phyloP scores from a whole-genome alignment of 2,797 vertebrate genomes.

The Podargus strigoides region DNA sequence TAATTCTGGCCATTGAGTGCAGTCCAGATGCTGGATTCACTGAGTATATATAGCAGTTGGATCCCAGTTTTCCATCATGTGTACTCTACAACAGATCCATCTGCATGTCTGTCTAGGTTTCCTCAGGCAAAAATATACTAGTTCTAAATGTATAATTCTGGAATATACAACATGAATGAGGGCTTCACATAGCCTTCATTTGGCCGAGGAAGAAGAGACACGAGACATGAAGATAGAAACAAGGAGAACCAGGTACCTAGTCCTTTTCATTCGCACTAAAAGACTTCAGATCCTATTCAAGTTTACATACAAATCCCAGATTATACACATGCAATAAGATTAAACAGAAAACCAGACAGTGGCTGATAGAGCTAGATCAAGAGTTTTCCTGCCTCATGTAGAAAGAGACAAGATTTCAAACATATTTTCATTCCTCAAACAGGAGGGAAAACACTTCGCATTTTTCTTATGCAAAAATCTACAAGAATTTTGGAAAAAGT shows the following conservation, averaged over 20 bases:
- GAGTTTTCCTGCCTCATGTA: neutral
- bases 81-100: neutral
- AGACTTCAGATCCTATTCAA: neutral
- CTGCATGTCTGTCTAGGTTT: neutral
- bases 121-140: neutral
- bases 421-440: neutral
- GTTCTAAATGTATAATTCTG: neutral
- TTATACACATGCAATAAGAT: neutral
- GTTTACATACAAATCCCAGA: neutral
- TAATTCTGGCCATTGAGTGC: neutral
- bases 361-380: neutral
- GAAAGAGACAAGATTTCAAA: neutral
- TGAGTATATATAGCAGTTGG: neutral
- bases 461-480: neutral
- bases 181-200: neutral
- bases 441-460: neutral
- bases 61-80: neutral
- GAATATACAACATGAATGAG: neutral
- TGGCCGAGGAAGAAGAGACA: neutral
- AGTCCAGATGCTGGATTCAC: neutral
- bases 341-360: neutral
- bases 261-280: neutral
- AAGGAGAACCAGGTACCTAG: neutral
- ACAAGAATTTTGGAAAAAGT: neutral
- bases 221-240: neutral